A percentile compares a stretch with the other conserved stretches of the same genome.
Evolutionary conservation across 2,797 vertebrate species (phyloP).

Genomic region (Poeciliopsis infans): DNA sequence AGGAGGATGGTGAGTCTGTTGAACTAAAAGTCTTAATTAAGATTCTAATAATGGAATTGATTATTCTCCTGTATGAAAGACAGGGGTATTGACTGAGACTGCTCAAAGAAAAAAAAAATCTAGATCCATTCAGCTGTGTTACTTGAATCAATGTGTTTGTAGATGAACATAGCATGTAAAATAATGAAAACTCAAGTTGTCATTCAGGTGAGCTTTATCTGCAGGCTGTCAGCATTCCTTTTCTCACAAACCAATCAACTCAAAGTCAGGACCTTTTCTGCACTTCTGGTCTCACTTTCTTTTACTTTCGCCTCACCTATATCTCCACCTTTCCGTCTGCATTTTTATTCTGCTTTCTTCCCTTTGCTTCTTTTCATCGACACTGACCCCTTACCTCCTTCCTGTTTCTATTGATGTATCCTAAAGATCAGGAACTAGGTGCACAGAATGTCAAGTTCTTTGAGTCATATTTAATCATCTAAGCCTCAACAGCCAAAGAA

Average conservation of each 20-base stretch:
- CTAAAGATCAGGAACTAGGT: slow-evolving; percentile 53
- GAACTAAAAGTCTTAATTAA: slow-evolving; percentile 5
- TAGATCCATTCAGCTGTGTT: background rate
- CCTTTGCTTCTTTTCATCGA: slow-evolving; percentile 14
- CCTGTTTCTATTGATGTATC: slow-evolving; percentile 24
- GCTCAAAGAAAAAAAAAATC: background rate
- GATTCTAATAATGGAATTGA: background rate
- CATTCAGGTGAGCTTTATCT: slow-evolving; percentile 9
- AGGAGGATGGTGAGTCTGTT: background rate
- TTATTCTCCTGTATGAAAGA: slow-evolving; percentile 1
- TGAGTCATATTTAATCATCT: background rate
- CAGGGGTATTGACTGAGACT: background rate
- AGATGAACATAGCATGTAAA: background rate
- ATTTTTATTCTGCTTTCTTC: slow-evolving; percentile 18
- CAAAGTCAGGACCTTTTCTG: slow-evolving; percentile 9
- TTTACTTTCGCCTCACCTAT: background rate
- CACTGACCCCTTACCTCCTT: slow-evolving; percentile 23
- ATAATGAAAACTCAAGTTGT: background rate
- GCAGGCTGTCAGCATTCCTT: slow-evolving; percentile 17
- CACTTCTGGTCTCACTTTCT: slow-evolving; percentile 10
- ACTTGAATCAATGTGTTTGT: background rate
- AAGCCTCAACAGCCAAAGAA: background rate
- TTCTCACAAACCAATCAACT: slow-evolving; percentile 7
- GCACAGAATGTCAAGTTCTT: slow-evolving; percentile 45
- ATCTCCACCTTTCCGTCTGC: background rate